Conservation (phyloP, 2,888 invertebrate genomes). For the Drosophila ochracea region DNA sequence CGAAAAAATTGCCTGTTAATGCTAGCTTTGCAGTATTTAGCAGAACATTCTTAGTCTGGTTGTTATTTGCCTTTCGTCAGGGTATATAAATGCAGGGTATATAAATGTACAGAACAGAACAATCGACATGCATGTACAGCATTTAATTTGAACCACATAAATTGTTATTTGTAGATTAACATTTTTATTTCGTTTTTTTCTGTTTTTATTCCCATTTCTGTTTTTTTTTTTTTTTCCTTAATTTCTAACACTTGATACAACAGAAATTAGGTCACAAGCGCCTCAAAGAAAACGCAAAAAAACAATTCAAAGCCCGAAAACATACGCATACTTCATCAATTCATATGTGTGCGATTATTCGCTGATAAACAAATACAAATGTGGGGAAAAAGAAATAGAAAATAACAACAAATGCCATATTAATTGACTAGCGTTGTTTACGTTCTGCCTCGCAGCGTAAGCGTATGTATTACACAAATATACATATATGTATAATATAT, state of each 20-base stretch:
- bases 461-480: neutral
- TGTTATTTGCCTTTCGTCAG: too few relatives aligned
- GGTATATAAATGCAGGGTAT: neutral
- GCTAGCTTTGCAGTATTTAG: neutral
- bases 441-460: slow-evolving; percentile 36
- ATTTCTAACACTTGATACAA: slow-evolving; percentile 71
- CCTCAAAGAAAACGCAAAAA: slow-evolving; percentile 38
- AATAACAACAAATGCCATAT: slow-evolving; percentile 27
- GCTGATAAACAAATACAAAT: slow-evolving; percentile 50
- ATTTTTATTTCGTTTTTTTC: neutral
- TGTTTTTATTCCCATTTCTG: neutral
- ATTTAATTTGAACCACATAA: neutral
- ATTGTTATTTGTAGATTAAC: neutral
- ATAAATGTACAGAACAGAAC: too few relatives aligned
- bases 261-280: slow-evolving; percentile 73
- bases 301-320: slow-evolving; percentile 7
- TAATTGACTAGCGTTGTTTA: slow-evolving; percentile 53
- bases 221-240: slow-evolving; percentile 22
- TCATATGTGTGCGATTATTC: slow-evolving; percentile 9
- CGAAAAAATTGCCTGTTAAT: neutral
- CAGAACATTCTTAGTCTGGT: too few relatives aligned
- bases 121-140: slow-evolving; percentile 22
- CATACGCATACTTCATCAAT: slow-evolving; percentile 7
- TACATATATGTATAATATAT: neutral
- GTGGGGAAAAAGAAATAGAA: neutral